A percentile compares a stretch with the other conserved stretches of the same genome.
Evolutionary conservation across 2,113 vertebrate species (phyloP).

Genomic region (Prionailurus viverrinus): DNA sequence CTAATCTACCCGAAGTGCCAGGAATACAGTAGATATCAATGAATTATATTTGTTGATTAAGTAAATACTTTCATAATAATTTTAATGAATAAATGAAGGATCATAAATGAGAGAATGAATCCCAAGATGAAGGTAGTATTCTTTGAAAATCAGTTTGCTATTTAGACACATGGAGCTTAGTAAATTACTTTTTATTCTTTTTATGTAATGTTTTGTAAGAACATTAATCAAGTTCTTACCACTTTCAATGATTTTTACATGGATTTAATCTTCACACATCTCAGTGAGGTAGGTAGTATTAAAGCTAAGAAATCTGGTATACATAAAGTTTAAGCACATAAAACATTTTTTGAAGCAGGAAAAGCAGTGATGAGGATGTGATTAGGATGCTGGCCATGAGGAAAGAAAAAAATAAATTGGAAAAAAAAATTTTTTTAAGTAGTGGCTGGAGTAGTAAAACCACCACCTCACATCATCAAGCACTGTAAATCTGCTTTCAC

Average conservation of each 20-base stretch:
- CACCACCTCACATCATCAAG: neutral
- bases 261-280: neutral
- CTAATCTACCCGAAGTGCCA: neutral
- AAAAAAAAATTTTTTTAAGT: conserved; percentile 35
- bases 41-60: conserved; percentile 4
- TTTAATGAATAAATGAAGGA: neutral
- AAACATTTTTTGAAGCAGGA: conserved; percentile 6
- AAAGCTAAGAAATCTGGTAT: neutral
- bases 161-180: neutral
- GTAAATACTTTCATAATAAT: neutral
- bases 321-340: neutral
- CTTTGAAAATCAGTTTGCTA: neutral
- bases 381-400: neutral
- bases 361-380: neutral
- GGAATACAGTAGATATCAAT: neutral
- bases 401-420: neutral
- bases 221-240: neutral
- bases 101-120: neutral
- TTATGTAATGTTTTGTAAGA: too few species aligned
- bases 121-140: neutral
- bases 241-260: neutral
- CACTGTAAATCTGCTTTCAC: conserved; percentile 16
- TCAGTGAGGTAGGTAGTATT: neutral
- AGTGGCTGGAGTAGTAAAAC: neutral
- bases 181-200: neutral